A percentile compares a stretch with the other conserved stretches of the same genome.
These are phyloP conservation scores for Rhodinocichla rosea DNA, from an alignment of 2,113 vertebrate species.

Conservation along the genomic window DNA sequence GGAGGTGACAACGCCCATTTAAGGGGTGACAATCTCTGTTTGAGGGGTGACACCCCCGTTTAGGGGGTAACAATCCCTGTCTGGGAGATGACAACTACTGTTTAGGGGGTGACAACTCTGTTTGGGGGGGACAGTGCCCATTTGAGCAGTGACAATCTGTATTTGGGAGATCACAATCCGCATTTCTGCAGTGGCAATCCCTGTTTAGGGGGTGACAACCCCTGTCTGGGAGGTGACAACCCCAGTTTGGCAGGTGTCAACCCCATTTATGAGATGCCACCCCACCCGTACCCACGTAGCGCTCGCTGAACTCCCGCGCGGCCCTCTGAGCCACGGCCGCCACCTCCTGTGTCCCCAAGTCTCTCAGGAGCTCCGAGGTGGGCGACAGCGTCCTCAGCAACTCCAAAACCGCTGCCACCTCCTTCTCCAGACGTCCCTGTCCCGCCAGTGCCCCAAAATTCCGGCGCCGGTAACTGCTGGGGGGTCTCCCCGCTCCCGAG, in stretches of 20 bases:
- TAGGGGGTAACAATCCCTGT: background rate
- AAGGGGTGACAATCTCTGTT: background rate
- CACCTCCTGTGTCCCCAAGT: background rate
- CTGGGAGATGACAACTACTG: background rate
- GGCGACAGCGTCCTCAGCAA: slow-evolving; percentile 48
- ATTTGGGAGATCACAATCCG: background rate
- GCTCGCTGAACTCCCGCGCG: slow-evolving; percentile 70
- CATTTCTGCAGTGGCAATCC: rapidly evolving
- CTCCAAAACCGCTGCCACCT: slow-evolving; percentile 63
- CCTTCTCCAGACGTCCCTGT: slow-evolving; percentile 36
- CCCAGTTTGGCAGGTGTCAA: background rate
- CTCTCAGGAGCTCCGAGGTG: background rate
- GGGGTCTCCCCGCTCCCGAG: background rate
- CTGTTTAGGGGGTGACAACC: background rate
- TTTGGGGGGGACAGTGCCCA: background rate
- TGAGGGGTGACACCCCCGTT: background rate
- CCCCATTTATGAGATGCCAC: background rate
- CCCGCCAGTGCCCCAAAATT: slow-evolving; percentile 61
- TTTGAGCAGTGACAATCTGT: background rate
- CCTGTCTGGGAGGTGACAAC: background rate
- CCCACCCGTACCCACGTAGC: slow-evolving; percentile 76
- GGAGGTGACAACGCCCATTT: background rate
- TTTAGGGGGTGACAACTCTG: background rate
- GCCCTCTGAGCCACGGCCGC: slow-evolving; percentile 20
- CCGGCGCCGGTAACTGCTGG: slow-evolving; percentile 75